Conservation (phyloP, 2,888 invertebrate species). For the Xestia ashworthii region DNA sequence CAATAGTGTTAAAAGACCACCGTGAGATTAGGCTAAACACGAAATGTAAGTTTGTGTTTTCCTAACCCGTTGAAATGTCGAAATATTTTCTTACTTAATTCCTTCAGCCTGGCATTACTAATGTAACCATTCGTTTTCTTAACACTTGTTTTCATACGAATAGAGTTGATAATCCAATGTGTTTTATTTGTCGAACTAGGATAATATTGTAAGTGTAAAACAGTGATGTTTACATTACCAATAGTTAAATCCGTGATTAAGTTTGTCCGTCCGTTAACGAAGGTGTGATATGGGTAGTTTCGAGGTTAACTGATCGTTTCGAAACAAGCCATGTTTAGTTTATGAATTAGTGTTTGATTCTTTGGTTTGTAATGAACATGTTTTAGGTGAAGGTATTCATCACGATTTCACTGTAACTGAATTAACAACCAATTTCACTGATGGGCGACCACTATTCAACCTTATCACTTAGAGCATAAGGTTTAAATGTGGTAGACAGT, state of each 20-base stretch:
- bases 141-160: constrained; percentile 40
- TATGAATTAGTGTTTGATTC: constrained; percentile 67
- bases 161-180: constrained; percentile 60
- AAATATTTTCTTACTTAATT: constrained; percentile 71
- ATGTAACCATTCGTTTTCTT: constrained; percentile 35
- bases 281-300: constrained; percentile 69
- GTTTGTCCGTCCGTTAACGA: constrained; percentile 68
- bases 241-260: constrained; percentile 76
- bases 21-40: not conserved
- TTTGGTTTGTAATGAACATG: constrained; percentile 66
- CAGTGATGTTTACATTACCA: constrained; percentile 71
- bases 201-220: constrained; percentile 63
- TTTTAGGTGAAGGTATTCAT: constrained; percentile 48
- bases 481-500: too few relatives aligned
- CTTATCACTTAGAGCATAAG: too few relatives aligned
- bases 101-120: constrained; percentile 51
- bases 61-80: constrained; percentile 65
- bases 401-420: constrained; percentile 29
- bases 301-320: constrained; percentile 70
- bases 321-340: constrained; percentile 65
- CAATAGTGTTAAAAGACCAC: constrained; percentile 7
- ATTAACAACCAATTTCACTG: not conserved
- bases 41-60: constrained; percentile 44
- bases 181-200: constrained; percentile 38
- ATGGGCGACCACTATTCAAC: too few relatives aligned